Conservation (phyloP, 2,113 vertebrate genomes). For the Cyanoramphus novaezelandiae region DNA sequence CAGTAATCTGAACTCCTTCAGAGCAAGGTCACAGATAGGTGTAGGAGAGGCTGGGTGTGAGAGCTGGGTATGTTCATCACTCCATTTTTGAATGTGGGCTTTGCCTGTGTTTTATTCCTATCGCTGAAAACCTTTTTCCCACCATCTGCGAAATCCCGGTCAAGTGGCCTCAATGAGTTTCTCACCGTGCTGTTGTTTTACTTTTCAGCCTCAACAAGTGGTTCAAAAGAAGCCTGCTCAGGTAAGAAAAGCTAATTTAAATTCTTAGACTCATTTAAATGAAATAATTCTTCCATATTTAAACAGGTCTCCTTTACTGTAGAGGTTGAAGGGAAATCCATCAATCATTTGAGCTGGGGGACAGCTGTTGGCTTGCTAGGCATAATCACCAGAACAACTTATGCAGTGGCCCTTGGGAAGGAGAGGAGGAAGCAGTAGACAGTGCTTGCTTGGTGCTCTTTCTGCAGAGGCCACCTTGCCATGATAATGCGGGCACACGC, state of each 20-base stretch:
- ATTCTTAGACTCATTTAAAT: not conserved
- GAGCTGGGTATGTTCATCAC: not conserved
- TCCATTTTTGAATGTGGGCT: not conserved
- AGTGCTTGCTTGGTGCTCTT: not conserved
- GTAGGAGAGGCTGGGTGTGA: not conserved
- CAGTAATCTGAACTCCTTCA: not conserved
- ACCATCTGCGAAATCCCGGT: not conserved
- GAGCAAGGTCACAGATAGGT: not conserved
- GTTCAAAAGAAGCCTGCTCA: constrained; percentile 93
- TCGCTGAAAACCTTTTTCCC: not conserved
- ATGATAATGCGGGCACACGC: not conserved
- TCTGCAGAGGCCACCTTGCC: not conserved
- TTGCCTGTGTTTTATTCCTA: not conserved
- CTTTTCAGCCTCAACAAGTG: constrained; percentile 90
- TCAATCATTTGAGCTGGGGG: rapidly evolving
- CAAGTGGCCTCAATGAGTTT: not conserved
- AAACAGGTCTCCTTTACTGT: not conserved
- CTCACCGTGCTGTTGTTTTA: constrained; percentile 13
- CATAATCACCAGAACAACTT: not conserved
- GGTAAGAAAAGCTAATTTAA: constrained; percentile 75
- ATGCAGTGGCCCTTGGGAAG: rapidly evolving
- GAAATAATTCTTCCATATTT: not conserved
- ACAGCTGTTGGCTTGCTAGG: not conserved
- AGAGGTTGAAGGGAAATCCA: not conserved
- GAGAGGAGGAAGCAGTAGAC: not conserved